Conservation (phyloP, 2,113 vertebrate species). For the Aramus guarauna region DNA sequence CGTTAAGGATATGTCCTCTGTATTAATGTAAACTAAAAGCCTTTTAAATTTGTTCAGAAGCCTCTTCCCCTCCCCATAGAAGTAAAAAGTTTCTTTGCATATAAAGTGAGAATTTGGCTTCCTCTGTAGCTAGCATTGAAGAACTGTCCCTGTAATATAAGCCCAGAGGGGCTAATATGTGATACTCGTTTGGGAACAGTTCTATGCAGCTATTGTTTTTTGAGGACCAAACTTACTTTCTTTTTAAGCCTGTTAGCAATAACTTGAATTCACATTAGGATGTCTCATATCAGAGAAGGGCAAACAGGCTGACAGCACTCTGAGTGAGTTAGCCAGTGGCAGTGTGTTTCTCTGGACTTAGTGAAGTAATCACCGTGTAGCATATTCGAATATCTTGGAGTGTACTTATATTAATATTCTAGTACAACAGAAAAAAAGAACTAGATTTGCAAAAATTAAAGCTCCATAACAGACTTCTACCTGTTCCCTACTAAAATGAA, state of each 20-base stretch:
- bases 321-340: not conserved
- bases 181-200: not conserved
- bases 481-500: not conserved
- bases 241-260: not conserved
- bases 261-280: not conserved
- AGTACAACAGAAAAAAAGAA: not conserved
- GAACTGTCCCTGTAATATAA: not conserved
- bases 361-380: not conserved
- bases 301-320: not conserved
- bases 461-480: not conserved
- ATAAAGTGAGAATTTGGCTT: not conserved
- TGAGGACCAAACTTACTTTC: not conserved
- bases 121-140: not conserved
- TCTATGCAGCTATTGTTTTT: not conserved
- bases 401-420: not conserved
- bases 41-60: not conserved
- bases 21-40: not conserved
- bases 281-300: not conserved
- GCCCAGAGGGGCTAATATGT: not conserved
- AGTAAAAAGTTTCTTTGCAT: not conserved
- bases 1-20: not conserved
- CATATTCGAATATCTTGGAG: not conserved
- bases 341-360: not conserved
- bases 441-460: slow-evolving; percentile 6
- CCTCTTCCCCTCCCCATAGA: not conserved